Evolutionary conservation across 2,797 vertebrate species (phyloP).

Genomic region (Centropyge bicolor): DNA sequence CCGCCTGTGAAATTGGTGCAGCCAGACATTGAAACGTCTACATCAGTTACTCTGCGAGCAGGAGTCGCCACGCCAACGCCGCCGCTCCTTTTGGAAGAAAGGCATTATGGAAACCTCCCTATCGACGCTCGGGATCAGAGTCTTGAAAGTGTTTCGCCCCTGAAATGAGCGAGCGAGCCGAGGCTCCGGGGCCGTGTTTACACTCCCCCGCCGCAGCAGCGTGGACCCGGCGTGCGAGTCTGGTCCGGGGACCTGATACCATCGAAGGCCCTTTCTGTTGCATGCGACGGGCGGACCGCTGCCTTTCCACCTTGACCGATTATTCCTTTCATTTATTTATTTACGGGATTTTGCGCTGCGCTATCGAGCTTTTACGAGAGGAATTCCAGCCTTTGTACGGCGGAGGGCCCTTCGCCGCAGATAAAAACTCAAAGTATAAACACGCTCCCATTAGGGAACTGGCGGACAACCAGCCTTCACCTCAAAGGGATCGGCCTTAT

Average conservation of each 20-base stretch:
- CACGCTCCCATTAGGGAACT: constrained; percentile 81
- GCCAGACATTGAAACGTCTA: constrained; percentile 80
- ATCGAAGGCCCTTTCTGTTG: constrained; percentile 47
- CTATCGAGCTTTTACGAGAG: constrained; percentile 61
- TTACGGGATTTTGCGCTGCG: constrained; percentile 32
- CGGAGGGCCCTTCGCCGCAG: constrained; percentile 65
- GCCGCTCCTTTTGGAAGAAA: constrained; percentile 55
- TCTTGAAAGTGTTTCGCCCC: constrained; percentile 61
- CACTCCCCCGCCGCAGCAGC: constrained; percentile 27
- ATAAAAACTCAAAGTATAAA: constrained; percentile 83
- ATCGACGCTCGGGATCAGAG: constrained; percentile 75
- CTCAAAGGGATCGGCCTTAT: constrained; percentile 81
- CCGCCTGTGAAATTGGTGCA: constrained; percentile 67
- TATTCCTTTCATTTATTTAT: constrained; percentile 66
- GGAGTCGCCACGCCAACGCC: constrained; percentile 58
- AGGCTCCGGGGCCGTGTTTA: constrained; percentile 45
- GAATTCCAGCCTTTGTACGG: constrained; percentile 68
- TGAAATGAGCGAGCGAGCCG: constrained; percentile 47
- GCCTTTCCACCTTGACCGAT: constrained; percentile 58
- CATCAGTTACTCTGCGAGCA: constrained; percentile 78
- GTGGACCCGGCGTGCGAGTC: constrained; percentile 38
- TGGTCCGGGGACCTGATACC: constrained; percentile 58
- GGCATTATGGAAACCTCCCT: constrained; percentile 54
- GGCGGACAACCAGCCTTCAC: constrained; percentile 73
- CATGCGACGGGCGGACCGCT: constrained; percentile 36